These are phyloP conservation scores for Charanyca ferruginea DNA, from an alignment of 2,888 invertebrate genomes.

Conservation along the genomic window DNA sequence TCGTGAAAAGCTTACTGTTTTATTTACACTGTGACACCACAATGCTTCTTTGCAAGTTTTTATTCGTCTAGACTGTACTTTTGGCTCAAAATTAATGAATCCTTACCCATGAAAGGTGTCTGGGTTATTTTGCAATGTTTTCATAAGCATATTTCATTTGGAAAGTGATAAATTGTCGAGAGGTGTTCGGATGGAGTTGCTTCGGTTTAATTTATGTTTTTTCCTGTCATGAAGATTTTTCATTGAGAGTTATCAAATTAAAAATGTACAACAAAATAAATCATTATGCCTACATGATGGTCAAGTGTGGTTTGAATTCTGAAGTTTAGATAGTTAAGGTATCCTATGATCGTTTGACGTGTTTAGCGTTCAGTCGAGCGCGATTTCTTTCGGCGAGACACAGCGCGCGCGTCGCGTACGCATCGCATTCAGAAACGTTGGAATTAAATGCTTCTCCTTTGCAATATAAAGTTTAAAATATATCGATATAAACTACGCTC, in stretches of 20 bases:
- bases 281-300: not conserved
- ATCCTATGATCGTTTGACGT: too few species aligned
- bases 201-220: slow-evolving; percentile 1
- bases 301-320: too few species aligned
- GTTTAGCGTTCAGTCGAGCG: too few species aligned
- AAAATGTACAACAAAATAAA: not conserved
- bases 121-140: slow-evolving; percentile 55
- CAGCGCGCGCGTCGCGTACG: too few species aligned
- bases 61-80: slow-evolving; percentile 64
- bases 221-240: slow-evolving; percentile 14
- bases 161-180: slow-evolving; percentile 47
- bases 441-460: too few species aligned
- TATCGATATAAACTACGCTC: too few species aligned
- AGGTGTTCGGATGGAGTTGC: slow-evolving; percentile 13
- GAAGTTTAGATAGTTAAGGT: too few species aligned
- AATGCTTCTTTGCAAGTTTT: slow-evolving; percentile 55
- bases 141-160: slow-evolving; percentile 56
- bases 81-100: slow-evolving; percentile 61
- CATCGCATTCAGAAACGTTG: too few species aligned
- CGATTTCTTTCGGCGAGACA: too few species aligned
- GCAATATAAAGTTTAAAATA: too few species aligned
- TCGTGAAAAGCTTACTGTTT: slow-evolving; percentile 32
- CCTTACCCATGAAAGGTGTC: slow-evolving; percentile 54
- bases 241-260: not conserved
- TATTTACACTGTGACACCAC: slow-evolving; percentile 39